These are phyloP conservation scores for Maniola jurtina DNA, from an alignment of 1,140 invertebrate species.

Conservation along the genomic window DNA sequence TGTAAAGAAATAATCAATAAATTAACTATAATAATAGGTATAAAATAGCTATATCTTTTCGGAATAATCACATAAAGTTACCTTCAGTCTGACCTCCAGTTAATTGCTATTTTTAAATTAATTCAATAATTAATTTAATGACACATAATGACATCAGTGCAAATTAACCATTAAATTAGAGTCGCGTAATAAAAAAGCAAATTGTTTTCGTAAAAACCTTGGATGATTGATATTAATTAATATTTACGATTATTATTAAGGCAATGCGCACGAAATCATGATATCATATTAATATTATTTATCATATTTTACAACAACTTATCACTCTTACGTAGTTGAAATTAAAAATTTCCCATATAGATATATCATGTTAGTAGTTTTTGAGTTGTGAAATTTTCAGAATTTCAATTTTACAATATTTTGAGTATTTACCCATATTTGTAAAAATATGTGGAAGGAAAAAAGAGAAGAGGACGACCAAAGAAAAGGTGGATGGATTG, in stretches of 20 bases:
- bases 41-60: slow-evolving; percentile 14
- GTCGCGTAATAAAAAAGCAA: slow-evolving; percentile 20
- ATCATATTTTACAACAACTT: not conserved
- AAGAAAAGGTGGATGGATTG: no score
- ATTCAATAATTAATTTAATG: slow-evolving; percentile 19
- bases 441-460: no score
- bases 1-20: no score
- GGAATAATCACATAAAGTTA: slow-evolving; percentile 6
- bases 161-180: slow-evolving; percentile 22
- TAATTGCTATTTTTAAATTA: slow-evolving; percentile 23
- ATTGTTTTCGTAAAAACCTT: slow-evolving; percentile 9
- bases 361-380: no score
- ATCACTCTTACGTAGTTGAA: no score
- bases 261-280: not conserved
- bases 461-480: no score
- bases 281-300: not conserved
- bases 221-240: slow-evolving; percentile 12
- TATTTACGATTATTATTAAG: slow-evolving; percentile 5
- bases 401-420: no score
- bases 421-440: no score
- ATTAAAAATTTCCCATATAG: no score
- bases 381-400: no score
- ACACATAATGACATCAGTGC: slow-evolving; percentile 10
- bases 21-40: slow-evolving; percentile 12
- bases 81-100: slow-evolving; percentile 20